Conservation (phyloP, 1,140 invertebrate species). For the Berghia stephanieae region DNA sequence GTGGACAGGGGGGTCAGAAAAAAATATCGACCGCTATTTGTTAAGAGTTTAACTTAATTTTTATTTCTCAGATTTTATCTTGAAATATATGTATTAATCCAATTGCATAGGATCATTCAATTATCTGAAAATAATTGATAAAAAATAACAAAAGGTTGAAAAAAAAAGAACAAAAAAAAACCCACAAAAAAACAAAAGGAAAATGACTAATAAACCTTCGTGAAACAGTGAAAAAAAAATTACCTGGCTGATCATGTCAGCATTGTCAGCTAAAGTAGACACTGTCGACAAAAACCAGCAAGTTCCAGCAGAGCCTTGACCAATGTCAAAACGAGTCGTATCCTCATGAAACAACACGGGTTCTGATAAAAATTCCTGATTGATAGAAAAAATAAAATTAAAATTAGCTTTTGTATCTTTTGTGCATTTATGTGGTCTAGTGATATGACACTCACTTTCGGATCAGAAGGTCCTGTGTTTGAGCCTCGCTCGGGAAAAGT, state of each 20-base stretch:
- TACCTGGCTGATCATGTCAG: background rate
- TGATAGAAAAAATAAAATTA: constrained; percentile 17
- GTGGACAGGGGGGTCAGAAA: no score
- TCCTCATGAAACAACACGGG: constrained; percentile 56
- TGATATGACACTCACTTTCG: no score
- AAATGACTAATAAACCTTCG: background rate
- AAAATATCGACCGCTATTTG: no score
- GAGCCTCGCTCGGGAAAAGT: no score
- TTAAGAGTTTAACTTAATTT: no score
- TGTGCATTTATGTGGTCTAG: background rate
- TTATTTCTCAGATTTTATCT: no score
- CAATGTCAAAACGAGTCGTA: constrained; percentile 57
- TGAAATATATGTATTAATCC: no score
- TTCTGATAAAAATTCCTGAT: constrained; percentile 49
- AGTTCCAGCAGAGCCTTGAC: constrained; percentile 58
- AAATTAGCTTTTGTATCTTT: background rate
- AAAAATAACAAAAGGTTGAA: no score
- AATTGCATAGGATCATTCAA: no score
- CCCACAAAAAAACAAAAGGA: no score
- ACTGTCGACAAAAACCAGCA: constrained; percentile 62
- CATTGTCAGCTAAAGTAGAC: constrained; percentile 48
- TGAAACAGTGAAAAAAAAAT: background rate
- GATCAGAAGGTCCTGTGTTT: no score
- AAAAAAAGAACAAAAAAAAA: no score
- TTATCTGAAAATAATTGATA: background rate